Evolutionary conservation across 2,797 vertebrate genomes (phyloP).

Genomic region (Sarcophilus harrisii): DNA sequence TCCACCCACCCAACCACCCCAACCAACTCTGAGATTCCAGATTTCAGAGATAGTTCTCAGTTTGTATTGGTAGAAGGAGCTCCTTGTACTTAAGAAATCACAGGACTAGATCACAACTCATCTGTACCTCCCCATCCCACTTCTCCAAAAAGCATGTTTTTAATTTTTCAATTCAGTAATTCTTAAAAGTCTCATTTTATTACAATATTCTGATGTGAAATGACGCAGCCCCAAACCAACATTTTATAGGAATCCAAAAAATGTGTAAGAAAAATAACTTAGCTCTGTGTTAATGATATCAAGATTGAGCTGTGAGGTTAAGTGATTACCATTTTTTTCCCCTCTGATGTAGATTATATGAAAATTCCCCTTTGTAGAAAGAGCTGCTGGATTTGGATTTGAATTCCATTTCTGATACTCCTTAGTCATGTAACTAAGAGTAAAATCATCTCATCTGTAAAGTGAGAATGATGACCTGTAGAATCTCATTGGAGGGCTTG

Average conservation of each 20-base stretch:
- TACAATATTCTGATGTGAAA: neutral
- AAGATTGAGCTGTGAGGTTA: neutral
- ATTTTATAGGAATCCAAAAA: neutral
- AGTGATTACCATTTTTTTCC: neutral
- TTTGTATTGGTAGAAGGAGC: neutral
- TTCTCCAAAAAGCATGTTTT: neutral
- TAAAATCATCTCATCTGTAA: neutral
- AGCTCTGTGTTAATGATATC: neutral
- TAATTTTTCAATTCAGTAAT: neutral
- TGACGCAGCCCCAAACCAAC: neutral
- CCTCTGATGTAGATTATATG: neutral
- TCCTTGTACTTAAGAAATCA: neutral
- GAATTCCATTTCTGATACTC: neutral
- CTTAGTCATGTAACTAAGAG: neutral
- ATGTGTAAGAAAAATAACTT: neutral
- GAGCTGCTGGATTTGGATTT: neutral
- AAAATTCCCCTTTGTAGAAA: neutral
- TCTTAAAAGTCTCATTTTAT: neutral
- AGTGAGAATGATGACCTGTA: neutral
- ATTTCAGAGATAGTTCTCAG: neutral
- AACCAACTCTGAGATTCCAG: neutral
- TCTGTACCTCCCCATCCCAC: no score
- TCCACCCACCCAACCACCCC: neutral
- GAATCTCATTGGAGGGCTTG: neutral
- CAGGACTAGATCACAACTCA: neutral